Evolutionary conservation across 2,797 vertebrate species (phyloP), one percentile per base, ranked within the genome.

Genomic region (Phataginus tricuspis): DNA sequence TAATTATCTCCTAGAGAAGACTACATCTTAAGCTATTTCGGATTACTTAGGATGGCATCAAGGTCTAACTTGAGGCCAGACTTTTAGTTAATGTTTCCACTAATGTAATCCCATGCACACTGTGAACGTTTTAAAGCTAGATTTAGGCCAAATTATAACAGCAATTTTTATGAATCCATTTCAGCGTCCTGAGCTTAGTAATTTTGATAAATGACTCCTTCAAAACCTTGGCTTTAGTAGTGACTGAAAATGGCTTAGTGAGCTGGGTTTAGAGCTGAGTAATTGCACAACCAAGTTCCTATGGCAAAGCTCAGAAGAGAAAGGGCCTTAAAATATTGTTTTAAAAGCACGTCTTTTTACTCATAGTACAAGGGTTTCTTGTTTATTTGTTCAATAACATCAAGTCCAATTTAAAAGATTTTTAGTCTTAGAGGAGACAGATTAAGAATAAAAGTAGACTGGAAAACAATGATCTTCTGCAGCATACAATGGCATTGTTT

Each of bases 151-250:
- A 97, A 97, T 97, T 95, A 94, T 91, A 93, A 93, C 57, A 92
- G 74, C 74, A 94, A 59, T 84, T 97, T 97, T 97, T 96, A 84
- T 96, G 78, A 96, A 96, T 96, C 83, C 34, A 94, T 93, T 95
- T 97, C 69, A 93, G 86, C 61, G 97, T 79, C 45, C 85, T 61
- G 68, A 96, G 92, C 66, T 95, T 95, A 91, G 83, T 96, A 95
- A 97, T 98, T 96, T 77, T 98, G 96, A 98, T 96, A 95, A 97
- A 98, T 97, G 78, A 64, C 66, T 96, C 86, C 77, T 95, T 97
- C 94, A 97, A 85, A 97, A 88, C 77, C 42, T 96, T 98, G 88
- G 95, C 96, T 88, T 97, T 95, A 51, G 39, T 63, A 69, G 74
- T 90, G 74, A 79, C 69, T 96, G 82, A 69, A 97, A 96, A 97